These are phyloP conservation scores for Manacus vitellinus DNA, from an alignment of 2,113 vertebrate species.

Conservation along the genomic window DNA sequence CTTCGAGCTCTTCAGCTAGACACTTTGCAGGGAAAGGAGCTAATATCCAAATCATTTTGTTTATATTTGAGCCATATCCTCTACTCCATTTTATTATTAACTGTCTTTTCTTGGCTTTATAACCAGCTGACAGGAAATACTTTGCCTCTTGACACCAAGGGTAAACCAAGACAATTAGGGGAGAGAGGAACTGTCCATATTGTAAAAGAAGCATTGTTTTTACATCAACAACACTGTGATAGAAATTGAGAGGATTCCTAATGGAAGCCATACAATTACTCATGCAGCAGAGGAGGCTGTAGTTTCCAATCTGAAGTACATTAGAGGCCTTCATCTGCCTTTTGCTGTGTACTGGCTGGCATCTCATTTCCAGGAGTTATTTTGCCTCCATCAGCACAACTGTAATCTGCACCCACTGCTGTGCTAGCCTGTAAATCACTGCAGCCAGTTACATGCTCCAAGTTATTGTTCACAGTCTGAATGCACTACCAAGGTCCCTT, in stretches of 20 bases:
- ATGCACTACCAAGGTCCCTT: not conserved
- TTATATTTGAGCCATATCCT: not conserved
- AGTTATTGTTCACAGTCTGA: not conserved
- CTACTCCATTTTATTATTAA: not conserved
- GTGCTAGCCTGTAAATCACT: constrained; percentile 18
- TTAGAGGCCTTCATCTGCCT: constrained; percentile 1
- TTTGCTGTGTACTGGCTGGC: constrained; percentile 14
- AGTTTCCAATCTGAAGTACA: constrained; percentile 25
- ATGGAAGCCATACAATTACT: constrained; percentile 12
- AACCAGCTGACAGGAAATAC: not conserved
- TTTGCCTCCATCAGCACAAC: constrained; percentile 42
- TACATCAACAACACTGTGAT: not conserved
- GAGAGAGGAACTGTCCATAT: not conserved
- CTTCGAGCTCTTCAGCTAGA: not conserved
- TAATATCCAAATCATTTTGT: not conserved
- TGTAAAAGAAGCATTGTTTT: not conserved
- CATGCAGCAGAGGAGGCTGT: not conserved
- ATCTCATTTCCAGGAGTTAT: constrained; percentile 51
- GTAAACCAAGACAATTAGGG: not conserved
- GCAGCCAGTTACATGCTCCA: not conserved
- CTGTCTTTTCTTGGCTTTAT: not conserved
- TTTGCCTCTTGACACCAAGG: not conserved
- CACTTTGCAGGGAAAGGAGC: not conserved
- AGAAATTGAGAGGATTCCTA: not conserved
- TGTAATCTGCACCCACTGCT: constrained; percentile 27